Evolutionary conservation across 53 echinoderm and acorn worm species (phyloP).

Genomic region (Zoroaster sp.): DNA sequence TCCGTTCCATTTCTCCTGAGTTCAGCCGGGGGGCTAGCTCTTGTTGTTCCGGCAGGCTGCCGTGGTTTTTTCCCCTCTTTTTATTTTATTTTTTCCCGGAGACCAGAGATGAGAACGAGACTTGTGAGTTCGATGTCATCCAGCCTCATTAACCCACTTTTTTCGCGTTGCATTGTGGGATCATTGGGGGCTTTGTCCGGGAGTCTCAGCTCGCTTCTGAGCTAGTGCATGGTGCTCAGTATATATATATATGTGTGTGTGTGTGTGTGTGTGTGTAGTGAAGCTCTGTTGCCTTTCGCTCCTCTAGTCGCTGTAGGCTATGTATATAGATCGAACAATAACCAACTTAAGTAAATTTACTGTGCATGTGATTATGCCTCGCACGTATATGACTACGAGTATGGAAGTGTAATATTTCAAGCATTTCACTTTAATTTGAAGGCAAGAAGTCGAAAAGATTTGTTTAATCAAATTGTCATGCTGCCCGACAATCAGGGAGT

Average conservation of each 20-base stretch:
- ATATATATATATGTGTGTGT: background rate
- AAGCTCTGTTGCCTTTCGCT: conserved; percentile 15
- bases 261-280: background rate
- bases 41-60: conserved; percentile 53
- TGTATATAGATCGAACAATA: conserved; percentile 64
- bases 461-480: conserved; percentile 56
- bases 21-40: conserved; percentile 40
- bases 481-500: conserved; percentile 7
- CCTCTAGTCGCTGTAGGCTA: conserved; percentile 54
- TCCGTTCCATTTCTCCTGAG: conserved; percentile 16
- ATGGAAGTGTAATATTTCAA: conserved; percentile 62
- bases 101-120: conserved; percentile 30
- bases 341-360: conserved; percentile 60
- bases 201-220: background rate
- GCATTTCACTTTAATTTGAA: conserved; percentile 46
- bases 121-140: conserved; percentile 32
- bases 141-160: conserved; percentile 70
- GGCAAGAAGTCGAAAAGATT: conserved; percentile 60
- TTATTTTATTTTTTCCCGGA: background rate
- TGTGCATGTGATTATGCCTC: conserved; percentile 53
- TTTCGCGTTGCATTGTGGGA: conserved; percentile 65
- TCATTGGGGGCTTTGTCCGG: conserved; percentile 62
- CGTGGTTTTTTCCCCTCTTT: conserved; percentile 1
- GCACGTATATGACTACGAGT: conserved; percentile 58
- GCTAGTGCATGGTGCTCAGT: background rate